Conservation (phyloP, 2,888 invertebrate species). For the Loripinus fragilis region DNA sequence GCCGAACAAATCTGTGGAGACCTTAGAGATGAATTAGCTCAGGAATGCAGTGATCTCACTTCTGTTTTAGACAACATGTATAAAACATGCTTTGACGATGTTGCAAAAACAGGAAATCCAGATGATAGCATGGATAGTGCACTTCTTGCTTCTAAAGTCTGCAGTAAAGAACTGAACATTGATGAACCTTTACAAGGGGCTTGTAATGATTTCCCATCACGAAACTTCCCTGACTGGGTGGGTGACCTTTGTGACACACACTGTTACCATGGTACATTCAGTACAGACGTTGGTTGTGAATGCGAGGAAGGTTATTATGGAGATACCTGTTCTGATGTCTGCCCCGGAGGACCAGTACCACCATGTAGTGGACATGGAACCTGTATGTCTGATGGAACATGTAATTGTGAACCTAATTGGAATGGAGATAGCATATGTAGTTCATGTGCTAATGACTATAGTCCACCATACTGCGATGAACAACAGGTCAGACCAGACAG, state of each 20-base stretch:
- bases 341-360: conserved; percentile 72
- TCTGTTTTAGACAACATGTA: conserved; percentile 46
- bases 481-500: background rate
- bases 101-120: conserved; percentile 35
- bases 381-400: conserved; percentile 63
- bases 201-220: conserved; percentile 38
- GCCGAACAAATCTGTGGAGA: conserved; percentile 34
- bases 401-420: conserved; percentile 71
- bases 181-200: background rate
- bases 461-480: background rate
- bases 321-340: conserved; percentile 61
- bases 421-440: conserved; percentile 41
- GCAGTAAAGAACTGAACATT: conserved; percentile 26
- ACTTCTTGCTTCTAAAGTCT: conserved; percentile 51
- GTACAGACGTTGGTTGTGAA: conserved; percentile 53
- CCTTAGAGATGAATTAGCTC: conserved; percentile 7
- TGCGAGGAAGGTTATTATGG: conserved; percentile 70
- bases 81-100: conserved; percentile 63
- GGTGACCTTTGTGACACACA: conserved; percentile 57
- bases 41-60: conserved; percentile 25
- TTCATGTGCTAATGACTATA: background rate
- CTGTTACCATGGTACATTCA: conserved; percentile 47
- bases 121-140: conserved; percentile 31
- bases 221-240: conserved; percentile 52
- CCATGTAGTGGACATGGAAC: conserved; percentile 70